Evolutionary conservation across 2,797 vertebrate species (phyloP), one percentile per base, ranked within the genome.

Genomic region (Smutsia gigantea): DNA sequence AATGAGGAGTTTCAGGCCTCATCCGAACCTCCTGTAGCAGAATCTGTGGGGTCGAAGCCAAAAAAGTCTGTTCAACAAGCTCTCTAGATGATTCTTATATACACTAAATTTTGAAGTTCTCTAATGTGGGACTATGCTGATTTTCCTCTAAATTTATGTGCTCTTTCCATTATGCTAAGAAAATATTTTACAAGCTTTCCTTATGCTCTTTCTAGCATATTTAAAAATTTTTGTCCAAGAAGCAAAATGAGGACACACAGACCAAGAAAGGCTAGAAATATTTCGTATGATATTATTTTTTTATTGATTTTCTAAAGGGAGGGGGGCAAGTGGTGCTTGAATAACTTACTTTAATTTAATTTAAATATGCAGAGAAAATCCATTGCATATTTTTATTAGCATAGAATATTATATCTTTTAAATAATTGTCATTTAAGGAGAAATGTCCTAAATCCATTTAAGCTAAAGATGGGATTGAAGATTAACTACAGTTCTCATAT

Each of bases 281-380:
- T 77, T 86, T 94, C 12, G n/a, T 78, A 55, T 17, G 2, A 7
- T 29, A 7, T 42, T 15, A 15, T 63, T 79, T 87, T 83, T 74
- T 86, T 27, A 79, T n/a, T 37, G 27, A 64, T 86, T 19, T 90
- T 69, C 4, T 49, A 77, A 71, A 64, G 29, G 46, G 46, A 27
- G 19, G 42, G 14, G 63, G n/a, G n/a, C 64, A 55, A 61, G 0
- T 18, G 0, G 27, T 91, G 17, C 49, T 49, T 68, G 49, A 72
- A 77, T 92, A 71, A 61, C 6, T 89, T 93, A n/a, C 4, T 95
- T 84, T 91, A 59, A 88, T 71, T 46, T 46, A 46, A 46, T 77
- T 46, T 46, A 46, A 46, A 46, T 77, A 82, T 49, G 6, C 7
- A 85, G 8, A 5, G 4, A 10, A 78, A 95, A 5, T 87, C 37